Base-by-base conservation (phyloP, 37 sponge, comb jelly and placozoan genomes). In the Spongilla lacustris region DNA sequence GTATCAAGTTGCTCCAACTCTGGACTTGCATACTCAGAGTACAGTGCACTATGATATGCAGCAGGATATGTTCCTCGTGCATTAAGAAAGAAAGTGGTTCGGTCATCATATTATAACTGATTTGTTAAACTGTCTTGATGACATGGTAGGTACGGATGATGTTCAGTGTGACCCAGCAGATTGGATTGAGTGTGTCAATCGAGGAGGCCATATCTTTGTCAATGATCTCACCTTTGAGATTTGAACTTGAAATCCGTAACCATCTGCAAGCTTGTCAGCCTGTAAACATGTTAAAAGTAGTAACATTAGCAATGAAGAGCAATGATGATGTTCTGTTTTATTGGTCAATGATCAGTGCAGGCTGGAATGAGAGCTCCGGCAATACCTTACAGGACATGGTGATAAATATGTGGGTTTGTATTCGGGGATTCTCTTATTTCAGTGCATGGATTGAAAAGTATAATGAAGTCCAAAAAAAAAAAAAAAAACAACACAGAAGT, bases 361-460 rank as follows among this genome's bases (percentile, higher is more conserved):
- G 35, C 75, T 74, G 75, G 75, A 36, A 34, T 24, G 75, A 74
- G 75, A 36, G 35, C 23, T 19, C 75, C 35, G 58, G 58, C 4
- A 36, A 34, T 74, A 36, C 31, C 2, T 36, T 74, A 24, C 75
- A 33, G 29, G 34, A 30, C 28, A 74, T 74, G 33, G 35, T 30
- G 3, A 74, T 74, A 21, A 36, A 34, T 4, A 33, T 36, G 34
- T 74, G 75, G 75, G 75, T 74, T 5, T 21, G 34, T 33, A 27
- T 74, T 24, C 34, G 75, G 17, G 75, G 73, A 31, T 74, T 74
- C 75, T 74, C 75, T 31, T 74, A 31, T 74, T 36, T 36, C 31
- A 74, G 75, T 74, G 31, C 75, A 33, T 74, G 32, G 32, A 33
- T 74, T 8, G 75, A 74, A n/a, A 74, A 74, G 75, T 74, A 74